A percentile compares a stretch with the other conserved stretches of the same genome.
phyloP scores from a whole-genome alignment of 30 jellyfish, hydroid and myxozoan genomes.

The Catostylus mosaicus region DNA sequence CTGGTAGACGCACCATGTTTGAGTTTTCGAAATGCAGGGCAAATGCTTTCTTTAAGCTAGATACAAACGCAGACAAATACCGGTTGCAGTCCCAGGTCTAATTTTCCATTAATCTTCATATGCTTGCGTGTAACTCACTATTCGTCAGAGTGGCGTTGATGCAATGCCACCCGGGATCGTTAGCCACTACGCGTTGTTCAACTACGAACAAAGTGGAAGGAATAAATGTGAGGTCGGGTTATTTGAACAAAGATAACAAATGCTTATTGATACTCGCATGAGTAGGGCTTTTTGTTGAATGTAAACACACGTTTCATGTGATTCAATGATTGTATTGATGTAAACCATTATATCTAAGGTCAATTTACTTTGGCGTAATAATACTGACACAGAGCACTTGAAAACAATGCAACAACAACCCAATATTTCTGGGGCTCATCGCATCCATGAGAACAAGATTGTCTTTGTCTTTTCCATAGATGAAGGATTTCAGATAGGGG shows the following conservation, averaged over 20 bases:
- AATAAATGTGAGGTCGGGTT: background rate
- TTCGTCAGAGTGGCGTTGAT: no score
- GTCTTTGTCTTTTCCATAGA: no score
- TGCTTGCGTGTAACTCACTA: no score
- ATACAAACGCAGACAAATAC: no score
- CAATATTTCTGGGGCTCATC: background rate
- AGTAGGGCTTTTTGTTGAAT: background rate
- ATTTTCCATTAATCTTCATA: no score
- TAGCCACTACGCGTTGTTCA: no score
- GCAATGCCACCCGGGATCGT: no score
- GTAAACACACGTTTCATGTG: background rate
- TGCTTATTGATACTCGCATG: background rate
- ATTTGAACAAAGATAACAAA: background rate
- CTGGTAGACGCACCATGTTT: constrained; percentile 39
- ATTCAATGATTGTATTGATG: background rate
- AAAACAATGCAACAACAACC: background rate
- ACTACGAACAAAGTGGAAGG: no score
- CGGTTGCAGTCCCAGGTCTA: no score
- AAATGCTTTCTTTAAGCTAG: no score
- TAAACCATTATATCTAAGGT: background rate
- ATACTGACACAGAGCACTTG: background rate
- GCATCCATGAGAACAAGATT: background rate
- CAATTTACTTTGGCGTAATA: background rate
- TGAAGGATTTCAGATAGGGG: background rate
- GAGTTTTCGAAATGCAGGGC: no score